Evolutionary conservation across 2,888 invertebrate species (phyloP).

Genomic region (Euplagia quadripunctaria): DNA sequence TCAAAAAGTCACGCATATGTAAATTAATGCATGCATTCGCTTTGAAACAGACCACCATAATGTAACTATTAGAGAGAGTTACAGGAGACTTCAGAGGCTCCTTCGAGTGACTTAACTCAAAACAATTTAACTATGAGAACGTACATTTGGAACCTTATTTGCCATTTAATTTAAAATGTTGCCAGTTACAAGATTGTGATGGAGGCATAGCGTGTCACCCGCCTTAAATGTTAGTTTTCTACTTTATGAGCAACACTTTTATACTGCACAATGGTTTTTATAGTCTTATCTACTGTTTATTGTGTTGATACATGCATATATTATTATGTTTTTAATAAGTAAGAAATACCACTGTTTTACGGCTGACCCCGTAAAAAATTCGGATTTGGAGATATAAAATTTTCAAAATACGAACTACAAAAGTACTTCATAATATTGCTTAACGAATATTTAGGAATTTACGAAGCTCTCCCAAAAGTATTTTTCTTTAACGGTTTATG

Average conservation of each 20-base stretch:
- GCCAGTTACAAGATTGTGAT: constrained; percentile 28
- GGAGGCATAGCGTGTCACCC: constrained; percentile 45
- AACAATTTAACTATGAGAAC: neutral
- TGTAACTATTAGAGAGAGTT: too few species aligned
- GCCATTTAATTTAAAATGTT: constrained; percentile 37
- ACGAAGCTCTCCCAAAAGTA: constrained; percentile 20
- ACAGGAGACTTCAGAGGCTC: too few species aligned
- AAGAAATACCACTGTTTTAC: constrained; percentile 41
- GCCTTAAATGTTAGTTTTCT: constrained; percentile 41
- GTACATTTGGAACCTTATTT: constrained; percentile 24
- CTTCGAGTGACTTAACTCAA: neutral
- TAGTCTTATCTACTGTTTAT: constrained; percentile 49
- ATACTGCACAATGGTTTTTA: constrained; percentile 51
- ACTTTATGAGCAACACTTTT: constrained; percentile 51
- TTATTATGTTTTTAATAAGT: constrained; percentile 40
- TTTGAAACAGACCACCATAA: too few species aligned
- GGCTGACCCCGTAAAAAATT: constrained; percentile 43
- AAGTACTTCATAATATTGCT: constrained; percentile 23
- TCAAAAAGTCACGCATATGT: too few species aligned
- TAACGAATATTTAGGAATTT: constrained; percentile 26
- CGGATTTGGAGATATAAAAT: constrained; percentile 31
- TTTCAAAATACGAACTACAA: constrained; percentile 32
- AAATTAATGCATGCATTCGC: too few species aligned
- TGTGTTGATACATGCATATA: constrained; percentile 56
- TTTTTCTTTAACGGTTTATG: constrained; percentile 20